A percentile compares a stretch with the other conserved stretches of the same genome.
phyloP scores from a whole-genome alignment of 1,140 invertebrate genomes.

The Pseudobourletiella spinata region DNA sequence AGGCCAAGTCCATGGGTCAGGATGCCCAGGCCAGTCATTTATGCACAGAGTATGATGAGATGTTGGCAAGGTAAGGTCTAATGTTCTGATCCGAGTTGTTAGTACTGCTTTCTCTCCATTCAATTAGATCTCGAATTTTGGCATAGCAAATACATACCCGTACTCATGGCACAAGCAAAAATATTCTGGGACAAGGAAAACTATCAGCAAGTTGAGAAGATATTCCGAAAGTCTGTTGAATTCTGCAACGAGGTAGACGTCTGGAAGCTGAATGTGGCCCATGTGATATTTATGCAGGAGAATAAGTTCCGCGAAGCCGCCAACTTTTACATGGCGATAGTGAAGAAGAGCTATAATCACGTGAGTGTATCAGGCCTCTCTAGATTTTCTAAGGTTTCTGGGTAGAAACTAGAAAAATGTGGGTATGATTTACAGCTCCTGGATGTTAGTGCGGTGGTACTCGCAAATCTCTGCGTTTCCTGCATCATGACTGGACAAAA shows the following conservation, averaged over 20 bases:
- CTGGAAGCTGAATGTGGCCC: constrained; percentile 96
- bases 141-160: constrained; percentile 68
- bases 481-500: constrained; percentile 87
- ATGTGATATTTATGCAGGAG: constrained; percentile 98
- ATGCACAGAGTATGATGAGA: constrained; percentile 35
- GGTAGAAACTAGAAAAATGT: neutral
- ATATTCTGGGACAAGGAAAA: constrained; percentile 98
- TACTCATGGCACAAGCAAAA: constrained; percentile 97
- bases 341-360: constrained; percentile 92
- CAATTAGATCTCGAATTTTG: too few relatives aligned
- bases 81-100: too few relatives aligned
- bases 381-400: constrained; percentile 10
- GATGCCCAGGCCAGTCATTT: constrained; percentile 32
- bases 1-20: constrained; percentile 30
- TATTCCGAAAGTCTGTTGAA: constrained; percentile 91
- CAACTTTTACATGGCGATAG: constrained; percentile 96
- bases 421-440: constrained; percentile 73
- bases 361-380: too few relatives aligned
- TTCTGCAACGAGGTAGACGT: constrained; percentile 95
- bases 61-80: constrained; percentile 34
- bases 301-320: constrained; percentile 97
- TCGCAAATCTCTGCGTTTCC: constrained; percentile 96
- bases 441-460: constrained; percentile 87
- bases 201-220: constrained; percentile 87
- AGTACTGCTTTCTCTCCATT: too few relatives aligned